Base-by-base conservation (phyloP, 2,888 invertebrate species). In the Idaea aversata region DNA sequence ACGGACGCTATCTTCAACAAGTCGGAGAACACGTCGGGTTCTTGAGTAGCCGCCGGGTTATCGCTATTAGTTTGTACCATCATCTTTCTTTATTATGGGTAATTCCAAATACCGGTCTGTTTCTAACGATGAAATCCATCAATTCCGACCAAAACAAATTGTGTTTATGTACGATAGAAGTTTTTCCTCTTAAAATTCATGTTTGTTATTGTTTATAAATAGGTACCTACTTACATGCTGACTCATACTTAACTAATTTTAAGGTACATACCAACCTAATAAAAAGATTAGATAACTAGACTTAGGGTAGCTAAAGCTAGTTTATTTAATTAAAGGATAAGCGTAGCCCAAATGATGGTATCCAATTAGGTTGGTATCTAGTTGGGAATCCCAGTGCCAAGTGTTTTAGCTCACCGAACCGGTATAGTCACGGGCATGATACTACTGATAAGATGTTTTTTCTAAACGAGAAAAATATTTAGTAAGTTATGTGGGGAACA, bases 261-360 rank as follows among this genome's bases (percentile, higher is more conserved):
- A 0, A 47, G 7, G 13, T 4, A 13, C 47, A 13, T 4, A 47
- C 6, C 38, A 10, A 38, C 47, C 47, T 47, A 47, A 47, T 36
- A 10, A 36, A 36, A 3, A 25, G 36, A 36, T 7, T 7, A 36
- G 36, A 13, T 13, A 47, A 10, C 47, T 10, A 13, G 47, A 47
- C 47, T 47, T 47, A n/a, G 15, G 7, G 13, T 10, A 15, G 6
- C 38, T 25, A 59, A 36, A 64, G 35, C 59, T 59, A 57, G 64
- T 64, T 64, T 57, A 64, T 57, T 35, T 7, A n/a, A 57, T 57
- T 66, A 36, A 34, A 64, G 34, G 68, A 66, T 57, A 68, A 61
- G 61, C 60, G 5, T 16, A 59, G 59, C 59, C 10, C 47, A 47
- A 47, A 47, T 47, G 47, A 47, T 5, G 47, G 4, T 47, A 47